Base-by-base conservation (phyloP, 2,797 vertebrate genomes). In the Eulemur rubriventer region DNA sequence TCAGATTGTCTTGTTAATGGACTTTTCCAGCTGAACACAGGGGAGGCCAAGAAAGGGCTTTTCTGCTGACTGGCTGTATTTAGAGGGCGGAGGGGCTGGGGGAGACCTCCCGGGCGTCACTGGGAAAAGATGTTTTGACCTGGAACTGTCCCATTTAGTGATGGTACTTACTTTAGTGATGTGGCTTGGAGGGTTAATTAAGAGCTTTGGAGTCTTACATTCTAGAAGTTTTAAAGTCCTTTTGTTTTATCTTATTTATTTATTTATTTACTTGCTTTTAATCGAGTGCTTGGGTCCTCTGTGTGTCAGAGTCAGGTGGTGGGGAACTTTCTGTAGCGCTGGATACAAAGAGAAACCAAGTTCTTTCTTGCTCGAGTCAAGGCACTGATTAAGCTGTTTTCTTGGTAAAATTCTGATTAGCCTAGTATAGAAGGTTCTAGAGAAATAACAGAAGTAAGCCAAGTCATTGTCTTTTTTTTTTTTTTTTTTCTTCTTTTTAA, bases 261-360 rank as follows among this genome's bases (percentile, higher is more conserved):
- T 43, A 9, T 43, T 43, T 43, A 1, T 57, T 33, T 48, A 3
- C 38, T 72, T 43, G 65, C 7, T 72, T 80, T 86, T 65, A 28
- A 14, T 35, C 61, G 43, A n/a, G 33, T 43, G 30, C 72, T 79
- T 28, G 50, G 9, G n/a, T 41, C 20, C 4, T 43, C 24, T 28
- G 0, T 33, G 6, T 43, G 12, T 18, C 48, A 12, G 30, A 75
- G 24, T 6, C 3, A 24, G 20, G 16, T 43, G 1, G 50, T 5
- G 24, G 30, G 48, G 61, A 41, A 22, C 50, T 63, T 87, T 87
- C 41, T 69, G 35, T 20, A 17, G 82, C 30, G 41, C 55, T n/a
- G 61, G 73, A 59, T 24, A 1, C 1, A 13, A 65, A 95, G 6
- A 69, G 46, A 70, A 48, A 30, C 41, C 48, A 48, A 65, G 14